Evolutionary conservation across 2,888 invertebrate species (phyloP).

Genomic region (Andrena camellia): DNA sequence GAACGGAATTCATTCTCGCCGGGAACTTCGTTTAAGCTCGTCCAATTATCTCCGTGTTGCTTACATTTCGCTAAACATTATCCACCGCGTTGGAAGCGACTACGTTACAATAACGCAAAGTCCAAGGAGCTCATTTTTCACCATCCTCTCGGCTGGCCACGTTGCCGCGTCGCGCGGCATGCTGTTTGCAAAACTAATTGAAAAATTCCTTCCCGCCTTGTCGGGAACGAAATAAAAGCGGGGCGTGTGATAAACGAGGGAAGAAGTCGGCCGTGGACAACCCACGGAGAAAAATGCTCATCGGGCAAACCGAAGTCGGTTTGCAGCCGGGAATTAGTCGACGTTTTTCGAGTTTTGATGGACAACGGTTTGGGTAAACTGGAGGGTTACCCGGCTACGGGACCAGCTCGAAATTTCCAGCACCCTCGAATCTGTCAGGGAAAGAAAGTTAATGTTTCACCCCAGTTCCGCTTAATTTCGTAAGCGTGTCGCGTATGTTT

Average conservation of each 20-base stretch:
- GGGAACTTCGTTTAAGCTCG: slow-evolving; percentile 29
- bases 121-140: slow-evolving; percentile 60
- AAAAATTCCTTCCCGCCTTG: slow-evolving; percentile 69
- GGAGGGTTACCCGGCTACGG: slow-evolving; percentile 4
- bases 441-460: slow-evolving; percentile 53
- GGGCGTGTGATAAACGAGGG: slow-evolving; percentile 70
- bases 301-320: slow-evolving; percentile 61
- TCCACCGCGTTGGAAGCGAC: slow-evolving; percentile 2
- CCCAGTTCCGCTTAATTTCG: slow-evolving; percentile 49
- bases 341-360: slow-evolving; percentile 69
- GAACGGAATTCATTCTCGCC: slow-evolving; percentile 18
- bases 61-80: slow-evolving; percentile 46
- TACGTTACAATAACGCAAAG: slow-evolving; percentile 30
- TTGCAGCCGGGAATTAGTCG: slow-evolving; percentile 63
- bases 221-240: slow-evolving; percentile 65
- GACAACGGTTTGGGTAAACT: slow-evolving; percentile 51
- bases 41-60: slow-evolving; percentile 43
- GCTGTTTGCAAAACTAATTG: slow-evolving; percentile 68
- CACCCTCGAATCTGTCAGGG: slow-evolving; percentile 57
- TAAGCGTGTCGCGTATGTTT: slow-evolving; percentile 36
- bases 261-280: slow-evolving; percentile 47
- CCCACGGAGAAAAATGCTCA: slow-evolving; percentile 61
- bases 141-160: slow-evolving; percentile 50
- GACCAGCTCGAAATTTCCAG: slow-evolving; percentile 53
- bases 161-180: slow-evolving; percentile 24